These are phyloP conservation scores for Leptinotarsa lineolata DNA, from an alignment of 1,140 invertebrate genomes.

Conservation along the genomic window DNA sequence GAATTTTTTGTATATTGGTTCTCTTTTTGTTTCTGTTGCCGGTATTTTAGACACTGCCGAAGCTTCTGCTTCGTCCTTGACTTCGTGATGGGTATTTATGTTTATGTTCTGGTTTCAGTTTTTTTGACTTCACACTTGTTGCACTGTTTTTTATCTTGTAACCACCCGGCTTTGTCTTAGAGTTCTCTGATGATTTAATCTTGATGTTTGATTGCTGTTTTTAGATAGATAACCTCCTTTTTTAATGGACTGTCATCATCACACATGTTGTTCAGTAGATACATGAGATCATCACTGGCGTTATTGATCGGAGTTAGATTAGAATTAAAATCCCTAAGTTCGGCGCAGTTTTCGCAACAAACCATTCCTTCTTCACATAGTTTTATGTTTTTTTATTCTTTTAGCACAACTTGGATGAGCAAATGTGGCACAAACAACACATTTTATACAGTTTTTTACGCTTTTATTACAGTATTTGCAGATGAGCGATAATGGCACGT, in stretches of 20 bases:
- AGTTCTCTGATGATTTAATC: slow-evolving; percentile 5
- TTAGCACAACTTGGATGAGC: too few species aligned
- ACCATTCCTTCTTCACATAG: background rate
- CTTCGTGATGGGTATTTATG: background rate
- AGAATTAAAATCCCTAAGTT: background rate
- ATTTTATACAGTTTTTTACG: too few species aligned
- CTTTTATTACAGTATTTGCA: too few species aligned
- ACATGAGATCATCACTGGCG: slow-evolving; percentile 3
- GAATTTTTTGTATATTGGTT: slow-evolving; percentile 11
- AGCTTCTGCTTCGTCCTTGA: background rate
- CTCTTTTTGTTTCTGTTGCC: background rate
- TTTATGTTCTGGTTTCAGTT: background rate
- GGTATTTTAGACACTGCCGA: slow-evolving; percentile 9
- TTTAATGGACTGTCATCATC: too few species aligned
- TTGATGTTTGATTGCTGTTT: slow-evolving; percentile 3
- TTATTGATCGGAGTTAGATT: background rate
- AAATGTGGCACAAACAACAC: too few species aligned
- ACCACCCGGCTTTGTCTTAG: background rate
- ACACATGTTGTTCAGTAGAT: background rate
- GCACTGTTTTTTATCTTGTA: too few species aligned
- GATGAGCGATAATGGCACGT: too few species aligned
- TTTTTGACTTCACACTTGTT: too few species aligned
- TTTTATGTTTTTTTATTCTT: too few species aligned
- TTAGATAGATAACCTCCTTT: slow-evolving; percentile 3
- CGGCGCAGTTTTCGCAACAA: too few species aligned